These are phyloP conservation scores for Myrmecophaga tridactyla DNA, from an alignment of 2,113 vertebrate genomes.

Conservation along the genomic window DNA sequence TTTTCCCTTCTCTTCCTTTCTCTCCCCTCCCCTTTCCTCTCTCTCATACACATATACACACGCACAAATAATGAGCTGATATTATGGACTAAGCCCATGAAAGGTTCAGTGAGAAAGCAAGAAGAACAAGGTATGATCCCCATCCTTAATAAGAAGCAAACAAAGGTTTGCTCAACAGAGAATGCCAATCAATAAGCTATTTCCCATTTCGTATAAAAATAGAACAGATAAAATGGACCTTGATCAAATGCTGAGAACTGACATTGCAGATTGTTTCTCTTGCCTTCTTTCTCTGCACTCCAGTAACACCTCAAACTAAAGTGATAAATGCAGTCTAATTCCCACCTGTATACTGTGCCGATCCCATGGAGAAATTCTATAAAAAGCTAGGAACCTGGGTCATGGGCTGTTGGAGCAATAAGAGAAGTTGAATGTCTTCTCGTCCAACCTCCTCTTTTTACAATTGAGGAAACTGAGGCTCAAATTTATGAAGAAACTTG, in stretches of 20 bases:
- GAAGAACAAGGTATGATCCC: background rate
- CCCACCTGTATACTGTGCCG: background rate
- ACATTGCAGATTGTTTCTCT: background rate
- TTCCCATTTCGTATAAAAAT: background rate
- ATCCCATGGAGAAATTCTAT: background rate
- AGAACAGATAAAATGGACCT: background rate
- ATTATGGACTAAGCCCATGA: background rate
- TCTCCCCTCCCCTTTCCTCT: too few relatives aligned
- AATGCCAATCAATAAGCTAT: background rate
- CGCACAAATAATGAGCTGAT: too few relatives aligned
- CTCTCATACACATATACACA: accelerated
- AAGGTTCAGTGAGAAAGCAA: background rate
- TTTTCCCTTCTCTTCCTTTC: too few relatives aligned
- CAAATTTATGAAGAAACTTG: accelerated
- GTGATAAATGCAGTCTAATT: accelerated
- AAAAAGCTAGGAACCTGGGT: background rate
- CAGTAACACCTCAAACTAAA: too few relatives aligned
- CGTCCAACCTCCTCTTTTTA: background rate
- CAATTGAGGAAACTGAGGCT: accelerated
- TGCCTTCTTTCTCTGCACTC: background rate
- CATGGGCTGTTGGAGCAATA: too few relatives aligned
- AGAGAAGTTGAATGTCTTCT: background rate
- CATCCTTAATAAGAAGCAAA: background rate
- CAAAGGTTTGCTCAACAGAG: too few relatives aligned
- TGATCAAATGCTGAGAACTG: too few relatives aligned